Base-by-base conservation (phyloP, 2,113 vertebrate genomes). In the Xiphorhynchus elegans region DNA sequence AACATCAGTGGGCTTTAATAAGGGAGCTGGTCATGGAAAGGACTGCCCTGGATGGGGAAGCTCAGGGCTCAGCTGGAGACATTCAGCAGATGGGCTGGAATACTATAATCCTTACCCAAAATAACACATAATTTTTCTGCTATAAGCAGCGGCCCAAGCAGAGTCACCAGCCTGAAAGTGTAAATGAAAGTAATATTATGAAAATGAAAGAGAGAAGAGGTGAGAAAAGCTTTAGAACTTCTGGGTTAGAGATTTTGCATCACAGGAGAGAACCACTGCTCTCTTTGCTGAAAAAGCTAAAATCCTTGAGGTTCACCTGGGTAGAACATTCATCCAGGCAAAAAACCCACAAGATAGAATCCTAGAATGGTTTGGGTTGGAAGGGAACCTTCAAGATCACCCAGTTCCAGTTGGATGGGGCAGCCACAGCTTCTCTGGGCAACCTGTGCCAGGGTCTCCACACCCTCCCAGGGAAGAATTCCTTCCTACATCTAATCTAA, bases 391-490 rank as follows among this genome's bases (percentile, higher is more conserved):
- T 4, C 17, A 59, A 59, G 14, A 59, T 37, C n/a, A 37, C 21
- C 3, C 17, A 3, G 26, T 55, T 42, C 47, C 40, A 42, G 40
- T 42, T 42, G 55, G 29, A 40, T 55, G n/a, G 13, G 11, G 17
- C 55, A 69, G 63, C 40, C 79, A 47, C 78, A 76, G 55, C 40
- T 83, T 0, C 78, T 62, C 70, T 83, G 62, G n/a, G 24, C 1
- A 68, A 1, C 12, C 39, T 53, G 13, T 60, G 24, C 39, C 17
- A 17, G 29, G 13, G 2, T 16, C 39, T 68, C 2, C 0, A 1
- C 19, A 60, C 3, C 15, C 17, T 69, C n/a, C 1, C 11, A 62
- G 11, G 13, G 8, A 55, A 10, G 0, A 33, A 33, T 69, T 69
- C 1, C 13, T 63, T 33, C 31, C 49, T 26, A 49, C 55, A 63